Evolutionary conservation across 2,888 invertebrate species (phyloP).

Genomic region (Polylopha cassiicola): DNA sequence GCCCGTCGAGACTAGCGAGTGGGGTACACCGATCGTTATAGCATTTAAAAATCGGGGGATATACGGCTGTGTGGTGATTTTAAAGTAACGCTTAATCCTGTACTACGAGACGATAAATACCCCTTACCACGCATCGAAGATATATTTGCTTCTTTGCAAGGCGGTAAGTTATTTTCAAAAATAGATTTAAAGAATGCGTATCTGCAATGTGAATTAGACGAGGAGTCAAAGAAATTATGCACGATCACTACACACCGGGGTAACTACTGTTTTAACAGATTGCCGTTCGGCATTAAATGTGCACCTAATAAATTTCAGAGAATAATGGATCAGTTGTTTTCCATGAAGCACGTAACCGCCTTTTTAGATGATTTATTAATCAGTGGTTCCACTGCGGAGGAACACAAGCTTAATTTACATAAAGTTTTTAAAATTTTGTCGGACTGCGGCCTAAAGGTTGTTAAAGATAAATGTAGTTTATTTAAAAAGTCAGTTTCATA

Average conservation of each 20-base stretch:
- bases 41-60: slow-evolving; percentile 20
- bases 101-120: slow-evolving; percentile 20
- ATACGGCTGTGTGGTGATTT: slow-evolving; percentile 24
- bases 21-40: slow-evolving; percentile 22
- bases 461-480: slow-evolving; percentile 15
- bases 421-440: slow-evolving; percentile 16
- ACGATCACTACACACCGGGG: slow-evolving; percentile 14
- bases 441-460: slow-evolving; percentile 15
- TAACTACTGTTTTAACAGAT: slow-evolving; percentile 13
- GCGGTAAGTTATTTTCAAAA: slow-evolving; percentile 18
- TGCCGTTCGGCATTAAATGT: slow-evolving; percentile 19
- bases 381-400: slow-evolving; percentile 1
- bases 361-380: slow-evolving; percentile 20
- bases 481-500: slow-evolving; percentile 20
- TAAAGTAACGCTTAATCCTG: slow-evolving; percentile 22
- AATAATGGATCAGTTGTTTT: slow-evolving; percentile 19
- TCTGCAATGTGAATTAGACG: slow-evolving; percentile 13
- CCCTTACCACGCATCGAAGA: slow-evolving; percentile 20
- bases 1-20: no score
- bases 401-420: slow-evolving; percentile 8
- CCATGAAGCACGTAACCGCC: slow-evolving; percentile 12
- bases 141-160: slow-evolving; percentile 19
- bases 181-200: slow-evolving; percentile 21
- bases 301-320: slow-evolving; percentile 20
- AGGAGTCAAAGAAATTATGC: slow-evolving; percentile 15